Base-by-base conservation (phyloP, 2,888 invertebrate genomes). In the Pseudococcus longispinus region DNA sequence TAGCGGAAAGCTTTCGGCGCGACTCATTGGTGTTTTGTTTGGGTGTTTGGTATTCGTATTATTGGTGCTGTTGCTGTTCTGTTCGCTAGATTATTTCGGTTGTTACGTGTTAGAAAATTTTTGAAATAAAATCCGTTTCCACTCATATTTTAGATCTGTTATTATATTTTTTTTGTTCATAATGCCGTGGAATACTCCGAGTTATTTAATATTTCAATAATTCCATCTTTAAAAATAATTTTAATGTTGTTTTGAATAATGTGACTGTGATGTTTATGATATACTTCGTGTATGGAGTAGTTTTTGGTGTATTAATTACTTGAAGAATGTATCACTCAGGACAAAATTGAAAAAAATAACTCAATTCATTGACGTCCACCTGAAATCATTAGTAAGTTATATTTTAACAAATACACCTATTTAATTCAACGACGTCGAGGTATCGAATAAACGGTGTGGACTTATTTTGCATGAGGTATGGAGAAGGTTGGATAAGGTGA, bases 21-120 rank as follows among this genome's bases (percentile, higher is more conserved):
- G 65, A 65, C 26, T 65, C 65, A 60, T 60, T 23, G 60, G 23
- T 60, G 60, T 60, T 60, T 29, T 74, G 74, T 74, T 74, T 74
- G 74, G 32, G 32, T 74, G 32, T 74, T 74, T 74, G 74, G 18
- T 74, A 32, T 74, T 74, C n/a, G 32, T 32, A 74, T 32, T 74
- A 5, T 32, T 74, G 18, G 32, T 29, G 74, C n/a, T 74, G 18
- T 32, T 74, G 18, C 32, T 29, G 74, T 37, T 74, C n/a, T 70
- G 70, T n/a, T 51, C 51, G 51, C 60, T 60, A 60, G 23, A 23
- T 55, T n/a, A 23, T 37, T 32, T 32, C 74, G 74, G 32, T 74
- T 18, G 74, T 74, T 29, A 74, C 74, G 74, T 74, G 74, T 74
- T 74, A 74, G 32, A n/a, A 32, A 18, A 6, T 29, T 70, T 70